Evolutionary conservation across 2,888 invertebrate genomes (phyloP).

Genomic region (Meta bourneti): DNA sequence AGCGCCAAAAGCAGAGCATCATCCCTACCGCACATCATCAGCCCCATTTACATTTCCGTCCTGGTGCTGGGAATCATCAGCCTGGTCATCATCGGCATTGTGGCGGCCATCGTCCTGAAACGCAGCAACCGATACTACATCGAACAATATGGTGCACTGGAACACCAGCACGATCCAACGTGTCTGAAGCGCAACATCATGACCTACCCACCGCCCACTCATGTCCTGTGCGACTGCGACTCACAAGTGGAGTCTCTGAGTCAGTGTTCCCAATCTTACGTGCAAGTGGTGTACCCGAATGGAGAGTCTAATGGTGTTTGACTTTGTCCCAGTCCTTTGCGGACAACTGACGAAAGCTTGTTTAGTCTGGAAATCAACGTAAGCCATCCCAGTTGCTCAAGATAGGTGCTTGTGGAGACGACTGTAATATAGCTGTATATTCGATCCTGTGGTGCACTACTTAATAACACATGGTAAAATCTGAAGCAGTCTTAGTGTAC

Average conservation of each 20-base stretch:
- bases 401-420: too few species aligned
- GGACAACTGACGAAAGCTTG: too few species aligned
- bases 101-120: conserved; percentile 80
- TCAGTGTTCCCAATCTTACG: conserved; percentile 46
- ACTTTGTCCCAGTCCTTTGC: background rate
- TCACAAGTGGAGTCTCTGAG: conserved; percentile 50
- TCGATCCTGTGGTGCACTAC: too few species aligned
- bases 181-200: conserved; percentile 66
- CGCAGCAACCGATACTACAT: conserved; percentile 78
- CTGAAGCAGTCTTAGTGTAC: too few species aligned
- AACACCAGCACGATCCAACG: conserved; percentile 54
- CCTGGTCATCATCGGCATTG: conserved; percentile 80
- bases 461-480: too few species aligned
- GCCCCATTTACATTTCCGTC: conserved; percentile 81
- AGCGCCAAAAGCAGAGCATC: conserved; percentile 34
- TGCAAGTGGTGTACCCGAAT: conserved; percentile 35
- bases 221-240: conserved; percentile 46
- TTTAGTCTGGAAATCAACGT: too few species aligned
- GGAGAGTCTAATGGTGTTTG: conserved; percentile 32
- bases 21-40: conserved; percentile 77
- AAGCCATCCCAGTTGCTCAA: too few species aligned
- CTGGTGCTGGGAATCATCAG: conserved; percentile 81
- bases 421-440: too few species aligned
- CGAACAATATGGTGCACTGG: conserved; percentile 72
- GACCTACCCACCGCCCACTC: conserved; percentile 15